Evolutionary conservation across 2,797 vertebrate genomes (phyloP).

Genomic region (Xenopus petersii): DNA sequence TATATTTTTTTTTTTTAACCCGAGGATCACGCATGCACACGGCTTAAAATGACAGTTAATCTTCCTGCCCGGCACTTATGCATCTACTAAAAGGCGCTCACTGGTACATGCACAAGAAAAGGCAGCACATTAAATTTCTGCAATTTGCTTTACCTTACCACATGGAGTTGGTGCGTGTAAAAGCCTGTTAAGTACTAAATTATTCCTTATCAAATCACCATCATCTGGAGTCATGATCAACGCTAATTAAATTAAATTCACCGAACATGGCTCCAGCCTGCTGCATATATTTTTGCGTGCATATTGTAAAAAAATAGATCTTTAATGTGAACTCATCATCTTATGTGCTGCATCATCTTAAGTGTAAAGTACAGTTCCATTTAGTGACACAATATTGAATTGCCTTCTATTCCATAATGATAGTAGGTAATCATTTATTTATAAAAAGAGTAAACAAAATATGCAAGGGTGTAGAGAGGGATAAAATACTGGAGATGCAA

Average conservation of each 20-base stretch:
- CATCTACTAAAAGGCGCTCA: slow-evolving; percentile 65
- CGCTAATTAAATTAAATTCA: slow-evolving; percentile 88
- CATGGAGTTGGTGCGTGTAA: slow-evolving; percentile 80
- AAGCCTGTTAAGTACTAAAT: slow-evolving; percentile 94
- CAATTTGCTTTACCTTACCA: slow-evolving; percentile 80
- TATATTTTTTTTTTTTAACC: no score
- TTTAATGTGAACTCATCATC: slow-evolving; percentile 33
- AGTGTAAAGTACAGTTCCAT: slow-evolving; percentile 52
- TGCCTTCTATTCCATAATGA: neutral
- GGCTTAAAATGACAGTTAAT: no score
- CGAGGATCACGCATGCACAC: no score
- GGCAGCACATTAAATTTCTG: slow-evolving; percentile 81
- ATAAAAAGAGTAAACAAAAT: neutral
- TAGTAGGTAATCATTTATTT: neutral
- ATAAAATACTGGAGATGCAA: neutral
- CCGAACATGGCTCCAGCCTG: slow-evolving; percentile 75
- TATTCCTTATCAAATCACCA: slow-evolving; percentile 95
- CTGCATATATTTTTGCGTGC: slow-evolving; percentile 65
- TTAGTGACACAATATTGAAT: neutral
- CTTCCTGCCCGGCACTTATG: no score
- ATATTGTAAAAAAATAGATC: slow-evolving; percentile 24
- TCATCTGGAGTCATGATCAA: slow-evolving; percentile 94
- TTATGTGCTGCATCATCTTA: slow-evolving; percentile 16
- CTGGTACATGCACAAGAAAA: slow-evolving; percentile 72
- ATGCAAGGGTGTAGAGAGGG: neutral